phyloP scores from a whole-genome alignment of 2,888 invertebrate genomes.

The Cephus runcator region DNA sequence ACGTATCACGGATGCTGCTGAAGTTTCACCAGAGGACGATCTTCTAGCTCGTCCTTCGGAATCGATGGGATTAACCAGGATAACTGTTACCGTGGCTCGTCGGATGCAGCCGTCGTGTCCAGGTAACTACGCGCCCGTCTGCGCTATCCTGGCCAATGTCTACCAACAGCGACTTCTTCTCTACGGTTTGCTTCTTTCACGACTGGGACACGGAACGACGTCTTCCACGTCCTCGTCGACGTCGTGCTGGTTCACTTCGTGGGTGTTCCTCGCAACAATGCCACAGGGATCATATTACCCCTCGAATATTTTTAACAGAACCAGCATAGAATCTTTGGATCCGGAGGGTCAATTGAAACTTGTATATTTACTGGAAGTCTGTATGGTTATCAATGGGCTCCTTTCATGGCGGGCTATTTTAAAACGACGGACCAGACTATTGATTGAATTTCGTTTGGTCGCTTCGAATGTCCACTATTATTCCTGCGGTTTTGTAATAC shows the following conservation, averaged over 20 bases:
- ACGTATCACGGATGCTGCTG: slow-evolving; percentile 28
- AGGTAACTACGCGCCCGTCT: background rate
- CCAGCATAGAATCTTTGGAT: background rate
- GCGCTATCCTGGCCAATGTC: background rate
- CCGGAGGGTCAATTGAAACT: background rate
- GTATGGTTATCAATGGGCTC: background rate
- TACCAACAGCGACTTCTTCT: background rate
- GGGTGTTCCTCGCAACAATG: background rate
- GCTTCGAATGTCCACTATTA: background rate
- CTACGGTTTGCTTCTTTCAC: background rate
- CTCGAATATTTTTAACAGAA: background rate
- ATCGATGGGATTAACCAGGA: background rate
- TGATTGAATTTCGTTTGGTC: background rate
- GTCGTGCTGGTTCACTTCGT: background rate
- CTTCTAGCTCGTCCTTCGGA: background rate
- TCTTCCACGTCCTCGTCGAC: background rate
- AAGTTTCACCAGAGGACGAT: background rate
- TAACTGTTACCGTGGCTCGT: background rate
- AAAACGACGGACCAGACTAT: background rate
- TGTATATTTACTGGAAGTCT: background rate
- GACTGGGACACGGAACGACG: background rate
- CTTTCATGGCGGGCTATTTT: background rate
- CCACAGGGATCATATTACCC: background rate
- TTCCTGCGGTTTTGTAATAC: background rate
- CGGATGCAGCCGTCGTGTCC: background rate